Percentiles rank a stretch among this genome's conserved stretches.
Conservation (phyloP, 2,888 invertebrate genomes). For the Actias luna region DNA sequence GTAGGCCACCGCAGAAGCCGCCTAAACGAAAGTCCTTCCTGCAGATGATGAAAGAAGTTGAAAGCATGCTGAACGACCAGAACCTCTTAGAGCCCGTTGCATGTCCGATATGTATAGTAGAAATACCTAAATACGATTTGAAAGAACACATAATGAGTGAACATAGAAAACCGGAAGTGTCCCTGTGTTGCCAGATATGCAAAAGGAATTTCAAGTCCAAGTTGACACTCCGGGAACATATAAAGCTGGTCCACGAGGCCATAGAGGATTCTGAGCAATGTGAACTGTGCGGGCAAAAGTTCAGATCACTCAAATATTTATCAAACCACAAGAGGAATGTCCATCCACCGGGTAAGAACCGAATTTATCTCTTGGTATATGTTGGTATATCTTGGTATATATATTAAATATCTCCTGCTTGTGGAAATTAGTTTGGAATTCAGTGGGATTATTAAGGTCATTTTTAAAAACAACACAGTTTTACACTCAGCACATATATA, state of each 20-base stretch:
- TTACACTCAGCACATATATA: no score
- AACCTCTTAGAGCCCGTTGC: slow-evolving; percentile 24
- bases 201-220: slow-evolving; percentile 41
- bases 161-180: slow-evolving; percentile 35
- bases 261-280: slow-evolving; percentile 43
- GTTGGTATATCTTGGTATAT: no score
- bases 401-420: no score
- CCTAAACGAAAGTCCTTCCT: slow-evolving; percentile 36
- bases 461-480: no score
- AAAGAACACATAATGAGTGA: slow-evolving; percentile 40
- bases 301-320: slow-evolving; percentile 43
- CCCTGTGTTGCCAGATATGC: slow-evolving; percentile 36
- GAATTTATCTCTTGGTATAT: background rate
- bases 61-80: slow-evolving; percentile 26
- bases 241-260: slow-evolving; percentile 46
- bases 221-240: slow-evolving; percentile 43
- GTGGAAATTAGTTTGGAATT: no score
- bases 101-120: slow-evolving; percentile 41
- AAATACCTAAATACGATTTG: slow-evolving; percentile 35
- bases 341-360: slow-evolving; percentile 42
- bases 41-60: slow-evolving; percentile 34
- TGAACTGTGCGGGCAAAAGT: slow-evolving; percentile 46
- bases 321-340: slow-evolving; percentile 50
- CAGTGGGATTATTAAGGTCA: no score
- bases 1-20: slow-evolving; percentile 32